Evolutionary conservation across 2,113 vertebrate species (phyloP).

Genomic region (Indicator indicator): DNA sequence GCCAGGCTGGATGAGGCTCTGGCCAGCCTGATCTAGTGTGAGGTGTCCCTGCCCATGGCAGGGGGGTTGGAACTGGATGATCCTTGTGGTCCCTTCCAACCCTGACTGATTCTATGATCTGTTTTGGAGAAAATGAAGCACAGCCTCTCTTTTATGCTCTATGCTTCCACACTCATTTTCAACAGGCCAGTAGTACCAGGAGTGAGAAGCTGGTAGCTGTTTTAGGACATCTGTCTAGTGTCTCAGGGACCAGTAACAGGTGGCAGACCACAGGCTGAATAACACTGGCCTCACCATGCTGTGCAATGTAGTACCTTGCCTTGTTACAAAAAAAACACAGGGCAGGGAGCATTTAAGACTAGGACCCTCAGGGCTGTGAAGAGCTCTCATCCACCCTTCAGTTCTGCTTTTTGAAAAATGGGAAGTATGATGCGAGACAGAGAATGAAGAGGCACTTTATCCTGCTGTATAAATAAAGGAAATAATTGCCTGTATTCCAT

Average conservation of each 20-base stretch:
- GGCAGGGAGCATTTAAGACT: neutral
- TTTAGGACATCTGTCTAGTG: neutral
- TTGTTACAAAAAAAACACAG: neutral
- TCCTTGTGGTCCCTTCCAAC: too few relatives aligned
- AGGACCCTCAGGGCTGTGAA: neutral
- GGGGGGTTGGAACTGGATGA: too few relatives aligned
- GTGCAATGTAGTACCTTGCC: neutral
- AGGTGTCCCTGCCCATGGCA: too few relatives aligned
- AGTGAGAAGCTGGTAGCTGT: neutral
- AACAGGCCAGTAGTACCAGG: neutral
- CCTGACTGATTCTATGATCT: too few relatives aligned
- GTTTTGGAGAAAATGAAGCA: neutral
- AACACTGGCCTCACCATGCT: neutral
- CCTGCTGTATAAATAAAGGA: slow-evolving; percentile 43
- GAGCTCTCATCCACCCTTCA: neutral
- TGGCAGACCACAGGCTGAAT: neutral
- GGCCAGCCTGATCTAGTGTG: too few relatives aligned
- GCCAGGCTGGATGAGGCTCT: too few relatives aligned
- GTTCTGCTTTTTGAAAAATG: neutral
- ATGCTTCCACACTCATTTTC: neutral
- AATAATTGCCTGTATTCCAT: slow-evolving; percentile 19
- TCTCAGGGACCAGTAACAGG: neutral
- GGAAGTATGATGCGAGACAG: neutral
- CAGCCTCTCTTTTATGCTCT: neutral
- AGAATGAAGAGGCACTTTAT: neutral